Percentiles rank a stretch among this genome's conserved stretches.
These are phyloP conservation scores for Lithodes maja DNA, from an alignment of 2,888 invertebrate genomes.

Conservation along the genomic window DNA sequence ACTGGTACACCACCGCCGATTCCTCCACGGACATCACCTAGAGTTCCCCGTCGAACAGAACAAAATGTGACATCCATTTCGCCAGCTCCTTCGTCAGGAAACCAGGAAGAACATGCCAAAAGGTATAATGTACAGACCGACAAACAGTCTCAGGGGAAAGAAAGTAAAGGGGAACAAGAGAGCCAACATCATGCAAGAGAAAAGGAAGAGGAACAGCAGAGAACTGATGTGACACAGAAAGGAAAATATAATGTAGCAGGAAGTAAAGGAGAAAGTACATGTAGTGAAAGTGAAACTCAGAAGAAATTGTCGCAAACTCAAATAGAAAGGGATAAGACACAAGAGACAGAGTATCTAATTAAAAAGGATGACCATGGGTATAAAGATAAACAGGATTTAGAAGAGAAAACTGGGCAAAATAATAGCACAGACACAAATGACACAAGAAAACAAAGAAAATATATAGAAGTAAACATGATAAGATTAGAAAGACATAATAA, in stretches of 20 bases:
- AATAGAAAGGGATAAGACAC: not conserved
- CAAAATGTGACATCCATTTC: not conserved
- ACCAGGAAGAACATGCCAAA: no score
- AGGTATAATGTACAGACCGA: not conserved
- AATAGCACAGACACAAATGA: no score
- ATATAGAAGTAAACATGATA: no score
- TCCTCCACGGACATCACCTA: constrained; percentile 25
- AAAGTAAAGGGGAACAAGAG: not conserved
- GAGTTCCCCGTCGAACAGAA: constrained; percentile 10
- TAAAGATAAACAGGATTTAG: not conserved
- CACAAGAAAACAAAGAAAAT: no score
- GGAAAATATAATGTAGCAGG: no score
- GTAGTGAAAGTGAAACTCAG: not conserved
- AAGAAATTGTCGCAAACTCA: not conserved
- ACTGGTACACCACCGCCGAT: constrained; percentile 23
- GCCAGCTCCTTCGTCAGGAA: not conserved
- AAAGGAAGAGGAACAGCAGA: not conserved
- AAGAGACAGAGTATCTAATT: no score
- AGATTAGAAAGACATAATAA: no score
- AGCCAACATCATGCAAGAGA: not conserved
- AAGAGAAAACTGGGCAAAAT: not conserved
- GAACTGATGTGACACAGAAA: no score
- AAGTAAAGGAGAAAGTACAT: no score
- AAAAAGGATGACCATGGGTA: not conserved
- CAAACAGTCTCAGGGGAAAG: not conserved